Conservation (phyloP, 2,113 vertebrate genomes). For the Pungitius pungitius region DNA sequence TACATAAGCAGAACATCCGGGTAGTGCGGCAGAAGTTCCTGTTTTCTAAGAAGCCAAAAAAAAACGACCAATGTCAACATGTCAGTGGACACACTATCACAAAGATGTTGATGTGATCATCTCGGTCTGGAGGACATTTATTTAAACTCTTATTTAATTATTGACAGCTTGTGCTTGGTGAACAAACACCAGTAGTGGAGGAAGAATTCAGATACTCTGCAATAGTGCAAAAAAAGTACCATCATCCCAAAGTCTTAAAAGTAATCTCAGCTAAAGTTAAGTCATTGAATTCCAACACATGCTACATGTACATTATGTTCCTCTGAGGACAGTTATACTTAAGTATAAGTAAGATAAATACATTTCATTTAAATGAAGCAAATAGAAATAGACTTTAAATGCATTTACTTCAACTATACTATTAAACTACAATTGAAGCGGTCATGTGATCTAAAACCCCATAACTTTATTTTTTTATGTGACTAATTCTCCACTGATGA, state of each 20-base stretch:
- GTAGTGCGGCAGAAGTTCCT: slow-evolving; percentile 23
- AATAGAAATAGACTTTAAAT: no score
- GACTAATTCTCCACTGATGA: no score
- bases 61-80: not conserved
- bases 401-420: not conserved
- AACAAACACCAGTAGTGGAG: not conserved
- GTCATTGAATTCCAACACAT: no score
- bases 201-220: not conserved
- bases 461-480: not conserved
- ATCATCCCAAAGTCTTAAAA: not conserved
- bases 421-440: not conserved
- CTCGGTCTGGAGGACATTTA: not conserved
- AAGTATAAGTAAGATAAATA: no score
- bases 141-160: not conserved
- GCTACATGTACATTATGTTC: no score
- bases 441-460: not conserved
- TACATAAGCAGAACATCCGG: slow-evolving; percentile 37
- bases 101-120: no score
- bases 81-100: not conserved
- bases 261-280: not conserved
- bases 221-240: not conserved
- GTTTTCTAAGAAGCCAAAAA: slow-evolving; percentile 14
- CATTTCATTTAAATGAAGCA: no score
- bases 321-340: no score
- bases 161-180: not conserved